Percentiles rank a stretch among this genome's conserved stretches.
Conservation (phyloP, 2,797 vertebrate genomes). For the Kryptolebias ocellatus region DNA sequence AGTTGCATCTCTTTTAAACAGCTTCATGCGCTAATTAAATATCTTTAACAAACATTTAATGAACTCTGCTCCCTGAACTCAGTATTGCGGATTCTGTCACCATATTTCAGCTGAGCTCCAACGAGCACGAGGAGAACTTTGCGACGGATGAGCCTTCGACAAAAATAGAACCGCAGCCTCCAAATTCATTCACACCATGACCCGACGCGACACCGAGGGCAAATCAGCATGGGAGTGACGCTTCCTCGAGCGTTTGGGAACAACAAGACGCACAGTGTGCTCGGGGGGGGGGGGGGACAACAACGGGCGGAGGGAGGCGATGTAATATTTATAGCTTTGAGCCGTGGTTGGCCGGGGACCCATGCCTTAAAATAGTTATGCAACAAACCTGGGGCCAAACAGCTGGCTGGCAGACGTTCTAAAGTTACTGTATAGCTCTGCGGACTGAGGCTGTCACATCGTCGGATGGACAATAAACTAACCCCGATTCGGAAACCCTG, state of each 20-base stretch:
- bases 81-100: background rate
- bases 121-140: conserved; percentile 24
- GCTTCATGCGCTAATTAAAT: too few relatives aligned
- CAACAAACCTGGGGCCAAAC: conserved; percentile 65
- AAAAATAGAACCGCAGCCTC: conserved; percentile 55
- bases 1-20: too few relatives aligned
- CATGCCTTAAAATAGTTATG: conserved; percentile 81
- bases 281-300: conserved; percentile 19
- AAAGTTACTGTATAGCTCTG: conserved; percentile 32
- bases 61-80: too few relatives aligned
- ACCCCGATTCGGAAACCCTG: conserved; percentile 9
- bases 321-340: conserved; percentile 76
- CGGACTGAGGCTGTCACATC: conserved; percentile 31
- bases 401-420: conserved; percentile 55
- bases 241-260: conserved; percentile 42
- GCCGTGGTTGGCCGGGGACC: conserved; percentile 49
- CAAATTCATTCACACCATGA: conserved; percentile 57
- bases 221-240: conserved; percentile 34
- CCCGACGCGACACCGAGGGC: conserved; percentile 25
- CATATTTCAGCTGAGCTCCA: conserved; percentile 7
- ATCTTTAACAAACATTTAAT: too few relatives aligned
- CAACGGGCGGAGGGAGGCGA: conserved; percentile 29
- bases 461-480: conserved; percentile 42
- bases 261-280: conserved; percentile 41
- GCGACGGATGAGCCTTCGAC: conserved; percentile 37